A percentile compares a stretch with the other conserved stretches of the same genome.
These are phyloP conservation scores for Cyprinella venusta DNA, from an alignment of 2,797 vertebrate species.

Conservation along the genomic window DNA sequence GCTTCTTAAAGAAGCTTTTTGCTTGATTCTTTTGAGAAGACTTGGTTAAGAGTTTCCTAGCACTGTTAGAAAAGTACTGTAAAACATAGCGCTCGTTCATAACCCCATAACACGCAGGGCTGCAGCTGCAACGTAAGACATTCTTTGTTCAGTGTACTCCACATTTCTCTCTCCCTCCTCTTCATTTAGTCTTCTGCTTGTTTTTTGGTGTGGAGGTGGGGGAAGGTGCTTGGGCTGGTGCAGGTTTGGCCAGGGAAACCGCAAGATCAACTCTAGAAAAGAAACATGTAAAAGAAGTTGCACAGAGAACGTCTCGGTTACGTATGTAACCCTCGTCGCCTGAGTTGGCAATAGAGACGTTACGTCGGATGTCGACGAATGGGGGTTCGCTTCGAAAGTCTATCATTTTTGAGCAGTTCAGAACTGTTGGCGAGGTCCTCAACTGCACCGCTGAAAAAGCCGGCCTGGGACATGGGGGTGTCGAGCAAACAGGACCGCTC, in stretches of 20 bases:
- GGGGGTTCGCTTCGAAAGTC: too few species aligned
- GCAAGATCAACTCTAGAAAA: constrained; percentile 68
- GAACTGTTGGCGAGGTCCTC: too few species aligned
- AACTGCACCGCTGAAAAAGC: too few species aligned
- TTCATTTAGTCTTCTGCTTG: constrained; percentile 81
- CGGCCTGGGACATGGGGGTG: too few species aligned
- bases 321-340: too few species aligned
- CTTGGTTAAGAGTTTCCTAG: constrained; percentile 20
- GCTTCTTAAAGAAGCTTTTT: constrained; percentile 12
- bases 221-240: constrained; percentile 60
- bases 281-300: constrained; percentile 14
- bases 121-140: constrained; percentile 50
- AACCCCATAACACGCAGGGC: constrained; percentile 4
- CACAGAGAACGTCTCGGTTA: neutral
- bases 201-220: constrained; percentile 68
- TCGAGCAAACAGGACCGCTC: too few species aligned
- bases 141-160: constrained; percentile 28
- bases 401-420: too few species aligned
- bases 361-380: too few species aligned
- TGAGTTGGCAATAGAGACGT: too few species aligned
- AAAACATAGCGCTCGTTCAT: constrained; percentile 19
- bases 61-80: constrained; percentile 40
- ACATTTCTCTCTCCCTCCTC: constrained; percentile 21
- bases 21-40: constrained; percentile 23
- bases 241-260: constrained; percentile 62